A percentile compares a stretch with the other conserved stretches of the same genome.
phyloP scores from a whole-genome alignment of 2,113 vertebrate genomes.

The Chaenocephalus aceratus region DNA sequence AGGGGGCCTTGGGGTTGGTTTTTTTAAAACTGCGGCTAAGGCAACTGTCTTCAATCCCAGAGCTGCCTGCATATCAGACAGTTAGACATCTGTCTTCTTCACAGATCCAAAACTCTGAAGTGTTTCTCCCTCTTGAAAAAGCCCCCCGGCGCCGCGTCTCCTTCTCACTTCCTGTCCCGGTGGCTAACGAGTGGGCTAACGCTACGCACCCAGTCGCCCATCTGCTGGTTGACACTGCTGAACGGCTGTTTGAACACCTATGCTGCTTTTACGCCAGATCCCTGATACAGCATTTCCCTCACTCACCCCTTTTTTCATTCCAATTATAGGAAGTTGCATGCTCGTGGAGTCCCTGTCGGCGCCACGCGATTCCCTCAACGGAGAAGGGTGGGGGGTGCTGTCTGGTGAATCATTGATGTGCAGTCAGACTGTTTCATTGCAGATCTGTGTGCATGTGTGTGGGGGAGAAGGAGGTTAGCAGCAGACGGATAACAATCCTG shows the following conservation, averaged over 20 bases:
- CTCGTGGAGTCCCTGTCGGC: slow-evolving; percentile 73
- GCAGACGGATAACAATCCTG: slow-evolving; percentile 78
- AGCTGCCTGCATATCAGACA: slow-evolving; percentile 28
- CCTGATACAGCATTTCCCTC: slow-evolving; percentile 74
- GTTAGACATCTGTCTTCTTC: slow-evolving; percentile 40
- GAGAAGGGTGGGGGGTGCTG: slow-evolving; percentile 35
- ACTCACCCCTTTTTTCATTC: slow-evolving; percentile 49
- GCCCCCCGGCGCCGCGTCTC: background rate
- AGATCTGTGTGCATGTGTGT: slow-evolving; percentile 47
- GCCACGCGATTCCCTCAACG: slow-evolving; percentile 65
- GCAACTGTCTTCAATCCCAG: slow-evolving; percentile 36
- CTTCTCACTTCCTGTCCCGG: slow-evolving; percentile 12
- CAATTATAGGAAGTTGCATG: slow-evolving; percentile 77
- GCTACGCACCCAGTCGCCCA: slow-evolving; percentile 40
- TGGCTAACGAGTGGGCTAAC: slow-evolving; percentile 61
- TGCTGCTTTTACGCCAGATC: slow-evolving; percentile 53
- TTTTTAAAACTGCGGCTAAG: slow-evolving; percentile 3
- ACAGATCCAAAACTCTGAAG: slow-evolving; percentile 59
- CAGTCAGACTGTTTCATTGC: slow-evolving; percentile 76
- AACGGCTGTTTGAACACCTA: slow-evolving; percentile 72
- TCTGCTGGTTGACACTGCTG: slow-evolving; percentile 70
- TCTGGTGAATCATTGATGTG: slow-evolving; percentile 81
- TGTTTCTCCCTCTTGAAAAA: slow-evolving; percentile 17
- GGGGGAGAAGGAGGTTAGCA: slow-evolving; percentile 45
- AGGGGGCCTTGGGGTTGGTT: slow-evolving; percentile 35